Evolutionary conservation across 2,888 invertebrate genomes (phyloP).

Genomic region (Rotaria sp.): DNA sequence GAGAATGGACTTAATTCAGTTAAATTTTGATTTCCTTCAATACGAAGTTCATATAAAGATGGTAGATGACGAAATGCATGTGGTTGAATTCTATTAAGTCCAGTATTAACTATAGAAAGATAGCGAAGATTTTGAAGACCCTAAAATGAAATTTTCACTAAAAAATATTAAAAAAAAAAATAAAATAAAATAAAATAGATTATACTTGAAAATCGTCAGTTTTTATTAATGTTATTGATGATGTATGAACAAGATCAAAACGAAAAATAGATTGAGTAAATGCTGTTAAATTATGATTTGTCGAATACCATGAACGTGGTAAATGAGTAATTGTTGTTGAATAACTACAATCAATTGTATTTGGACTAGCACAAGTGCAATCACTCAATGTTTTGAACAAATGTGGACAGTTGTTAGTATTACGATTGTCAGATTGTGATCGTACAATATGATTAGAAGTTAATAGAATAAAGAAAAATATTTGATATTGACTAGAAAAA

Average conservation of each 20-base stretch:
- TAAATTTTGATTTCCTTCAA: neutral
- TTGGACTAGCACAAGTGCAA: neutral
- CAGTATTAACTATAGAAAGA: neutral
- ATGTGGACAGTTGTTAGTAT: neutral
- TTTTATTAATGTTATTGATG: neutral
- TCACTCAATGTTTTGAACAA: neutral
- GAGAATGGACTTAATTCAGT: neutral
- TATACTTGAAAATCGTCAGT: neutral
- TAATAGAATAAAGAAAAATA: neutral
- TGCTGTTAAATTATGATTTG: neutral
- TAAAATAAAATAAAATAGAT: neutral
- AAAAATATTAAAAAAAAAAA: neutral
- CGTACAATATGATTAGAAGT: neutral
- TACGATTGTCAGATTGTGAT: neutral
- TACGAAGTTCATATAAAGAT: neutral
- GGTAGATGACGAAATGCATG: conserved; percentile 5
- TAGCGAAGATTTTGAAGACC: neutral
- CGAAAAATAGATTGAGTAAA: neutral
- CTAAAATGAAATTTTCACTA: neutral
- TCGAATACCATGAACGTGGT: neutral
- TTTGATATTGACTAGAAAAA: neutral
- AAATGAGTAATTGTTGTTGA: neutral
- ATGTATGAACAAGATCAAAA: neutral
- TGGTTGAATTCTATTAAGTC: neutral
- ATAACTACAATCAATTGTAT: conserved; percentile 8